Evolutionary conservation across 1,140 invertebrate species (phyloP), one percentile per base, ranked within the genome.

Genomic region (Eulimnadia texana): DNA sequence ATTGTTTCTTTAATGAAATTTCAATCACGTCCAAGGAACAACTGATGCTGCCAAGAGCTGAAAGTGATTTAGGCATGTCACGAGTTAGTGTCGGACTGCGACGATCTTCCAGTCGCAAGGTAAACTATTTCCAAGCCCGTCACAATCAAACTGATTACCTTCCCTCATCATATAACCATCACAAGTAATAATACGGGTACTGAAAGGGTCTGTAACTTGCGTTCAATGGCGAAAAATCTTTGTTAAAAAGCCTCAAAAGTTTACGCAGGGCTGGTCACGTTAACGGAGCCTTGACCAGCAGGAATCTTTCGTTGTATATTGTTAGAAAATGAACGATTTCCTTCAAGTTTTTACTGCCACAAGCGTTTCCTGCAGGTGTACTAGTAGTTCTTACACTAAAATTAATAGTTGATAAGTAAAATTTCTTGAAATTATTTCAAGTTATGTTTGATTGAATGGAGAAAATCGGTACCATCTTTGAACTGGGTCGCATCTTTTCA

Each of bases 51-150:
- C 55, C 55, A 20, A 58, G 55, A 20, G 23, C 23, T 33, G 55
- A 33, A 33, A 52, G 50, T 29, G 60, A 61, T 27, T 23, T 52
- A 22, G 54, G 28, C 53, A 58, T 61, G 28, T 61, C 60, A 16
- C 47, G 60, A 23, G 60, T 61, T 29, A 52, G 60, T 27, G 60
- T 61, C 23, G 50, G 50, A n/a, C 60, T 61, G 24, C 47, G 60
- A 25, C 47, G 60, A 29, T 58, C 60, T 29, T 50, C 51, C 3
- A 61, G 60, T 55, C 25, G 52, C 51, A 61, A 61, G 50, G 60
- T 61, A 53, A 61, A 10, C 16, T 9, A 9, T 42, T 42, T 6
- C 16, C 16, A 16, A 42, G 16, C 33, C 33, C 16, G 33, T 42
- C 33, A 6, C 6, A 42, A 16, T 42, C 33, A 6, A 6, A 42